phyloP scores from a whole-genome alignment of 2,113 vertebrate species.

The Nothobranchius furzeri region DNA sequence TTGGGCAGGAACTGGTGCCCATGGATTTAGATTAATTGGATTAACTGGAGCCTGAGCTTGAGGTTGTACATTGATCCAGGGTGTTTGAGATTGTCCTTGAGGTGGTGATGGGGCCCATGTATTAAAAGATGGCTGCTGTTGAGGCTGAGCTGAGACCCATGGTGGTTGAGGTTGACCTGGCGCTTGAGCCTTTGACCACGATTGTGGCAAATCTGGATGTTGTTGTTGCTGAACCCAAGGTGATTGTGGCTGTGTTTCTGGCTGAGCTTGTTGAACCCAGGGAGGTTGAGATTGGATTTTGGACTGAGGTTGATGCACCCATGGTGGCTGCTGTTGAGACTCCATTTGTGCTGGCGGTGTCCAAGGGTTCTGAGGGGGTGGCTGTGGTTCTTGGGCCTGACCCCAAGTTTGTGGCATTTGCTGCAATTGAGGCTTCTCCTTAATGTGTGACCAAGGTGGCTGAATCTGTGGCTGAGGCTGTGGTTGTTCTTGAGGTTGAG shows the following conservation, averaged over 20 bases:
- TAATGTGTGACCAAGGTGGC: constrained; percentile 48
- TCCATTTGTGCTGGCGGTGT: constrained; percentile 57
- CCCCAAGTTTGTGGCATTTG: constrained; percentile 57
- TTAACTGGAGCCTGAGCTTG: constrained; percentile 55
- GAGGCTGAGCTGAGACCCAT: constrained; percentile 62
- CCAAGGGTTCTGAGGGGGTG: constrained; percentile 64
- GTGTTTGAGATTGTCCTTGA: constrained; percentile 62
- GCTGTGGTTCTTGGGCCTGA: constrained; percentile 65
- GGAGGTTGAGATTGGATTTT: constrained; percentile 55
- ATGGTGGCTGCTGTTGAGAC: constrained; percentile 57
- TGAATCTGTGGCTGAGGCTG: constrained; percentile 60
- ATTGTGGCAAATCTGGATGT: constrained; percentile 17
- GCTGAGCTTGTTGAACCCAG: constrained; percentile 64
- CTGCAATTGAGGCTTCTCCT: constrained; percentile 57
- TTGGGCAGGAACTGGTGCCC: constrained; percentile 69
- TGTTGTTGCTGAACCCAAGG: constrained; percentile 57
- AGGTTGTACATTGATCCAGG: constrained; percentile 65
- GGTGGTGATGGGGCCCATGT: constrained; percentile 57
- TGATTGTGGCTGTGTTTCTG: constrained; percentile 62
- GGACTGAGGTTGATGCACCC: constrained; percentile 63
- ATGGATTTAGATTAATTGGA: constrained; percentile 64
- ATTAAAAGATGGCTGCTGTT: constrained; percentile 45
- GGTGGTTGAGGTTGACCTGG: constrained; percentile 59
- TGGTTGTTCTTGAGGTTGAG: constrained; percentile 41
- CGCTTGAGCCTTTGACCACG: constrained; percentile 58